Percentiles rank a stretch among this genome's conserved stretches.
phyloP scores from a whole-genome alignment of 2,113 vertebrate genomes.

The Tylochromis polylepis region DNA sequence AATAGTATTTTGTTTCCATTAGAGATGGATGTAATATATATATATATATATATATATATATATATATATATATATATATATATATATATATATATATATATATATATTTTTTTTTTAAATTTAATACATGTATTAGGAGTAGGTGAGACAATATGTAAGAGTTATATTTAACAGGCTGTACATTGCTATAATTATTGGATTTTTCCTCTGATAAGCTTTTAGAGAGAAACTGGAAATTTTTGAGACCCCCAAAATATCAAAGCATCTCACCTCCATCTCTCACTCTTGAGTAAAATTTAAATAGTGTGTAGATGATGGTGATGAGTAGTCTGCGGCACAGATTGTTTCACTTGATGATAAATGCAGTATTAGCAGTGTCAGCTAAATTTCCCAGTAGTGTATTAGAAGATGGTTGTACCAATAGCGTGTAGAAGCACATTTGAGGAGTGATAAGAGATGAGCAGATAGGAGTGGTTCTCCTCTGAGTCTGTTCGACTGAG shows the following conservation, averaged over 20 bases:
- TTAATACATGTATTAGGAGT: neutral
- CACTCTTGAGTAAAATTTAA: neutral
- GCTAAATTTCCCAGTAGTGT: neutral
- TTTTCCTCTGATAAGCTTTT: neutral
- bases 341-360: conserved; percentile 5
- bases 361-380: conserved; percentile 19
- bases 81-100: too few species aligned
- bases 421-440: neutral
- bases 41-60: too few species aligned
- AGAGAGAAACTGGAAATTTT: neutral
- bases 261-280: neutral
- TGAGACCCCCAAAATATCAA: neutral
- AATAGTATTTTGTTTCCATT: too few species aligned
- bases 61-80: too few species aligned
- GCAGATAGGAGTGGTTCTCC: neutral
- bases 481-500: neutral
- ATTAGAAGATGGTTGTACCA: neutral
- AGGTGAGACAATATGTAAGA: neutral
- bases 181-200: neutral
- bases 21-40: too few species aligned
- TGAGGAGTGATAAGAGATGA: conserved; percentile 14
- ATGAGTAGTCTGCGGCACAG: neutral
- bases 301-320: neutral
- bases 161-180: neutral
- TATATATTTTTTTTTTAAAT: too few species aligned